A percentile compares a stretch with the other conserved stretches of the same genome.
These are phyloP conservation scores for Pachliopta kotzebuea DNA, from an alignment of 2,888 invertebrate genomes.

Conservation along the genomic window DNA sequence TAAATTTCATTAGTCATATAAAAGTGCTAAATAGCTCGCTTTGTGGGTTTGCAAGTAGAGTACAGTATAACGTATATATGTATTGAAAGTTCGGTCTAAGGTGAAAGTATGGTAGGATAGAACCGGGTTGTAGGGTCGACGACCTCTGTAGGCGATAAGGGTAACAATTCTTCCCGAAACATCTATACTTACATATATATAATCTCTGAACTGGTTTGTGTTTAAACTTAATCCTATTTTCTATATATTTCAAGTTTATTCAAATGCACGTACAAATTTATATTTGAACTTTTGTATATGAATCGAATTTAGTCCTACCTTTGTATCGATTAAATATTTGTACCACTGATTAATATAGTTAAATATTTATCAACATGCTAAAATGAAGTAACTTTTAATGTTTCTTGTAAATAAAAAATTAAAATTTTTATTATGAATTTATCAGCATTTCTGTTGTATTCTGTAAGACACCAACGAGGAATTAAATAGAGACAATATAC, in stretches of 20 bases:
- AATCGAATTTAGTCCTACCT: background rate
- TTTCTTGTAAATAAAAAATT: background rate
- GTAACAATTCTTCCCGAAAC: conserved; percentile 10
- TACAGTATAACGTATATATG: background rate
- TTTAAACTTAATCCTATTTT: no score
- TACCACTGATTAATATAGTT: background rate
- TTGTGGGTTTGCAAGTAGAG: background rate
- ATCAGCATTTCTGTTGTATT: background rate
- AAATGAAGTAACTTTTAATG: background rate
- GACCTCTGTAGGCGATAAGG: conserved; percentile 22
- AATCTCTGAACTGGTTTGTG: conserved; percentile 17
- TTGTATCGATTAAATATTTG: background rate
- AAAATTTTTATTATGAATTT: background rate
- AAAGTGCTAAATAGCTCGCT: background rate
- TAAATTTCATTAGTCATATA: no score
- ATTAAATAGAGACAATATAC: no score
- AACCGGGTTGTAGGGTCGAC: conserved; percentile 14
- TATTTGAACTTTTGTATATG: background rate
- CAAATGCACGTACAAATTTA: background rate
- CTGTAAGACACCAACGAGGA: no score
- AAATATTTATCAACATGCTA: background rate
- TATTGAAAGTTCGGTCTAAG: conserved; percentile 1
- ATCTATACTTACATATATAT: background rate
- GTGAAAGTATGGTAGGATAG: conserved; percentile 24
- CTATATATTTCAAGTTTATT: no score